phyloP scores from a whole-genome alignment of 2,888 invertebrate species.

The Ophioninae sp. region DNA sequence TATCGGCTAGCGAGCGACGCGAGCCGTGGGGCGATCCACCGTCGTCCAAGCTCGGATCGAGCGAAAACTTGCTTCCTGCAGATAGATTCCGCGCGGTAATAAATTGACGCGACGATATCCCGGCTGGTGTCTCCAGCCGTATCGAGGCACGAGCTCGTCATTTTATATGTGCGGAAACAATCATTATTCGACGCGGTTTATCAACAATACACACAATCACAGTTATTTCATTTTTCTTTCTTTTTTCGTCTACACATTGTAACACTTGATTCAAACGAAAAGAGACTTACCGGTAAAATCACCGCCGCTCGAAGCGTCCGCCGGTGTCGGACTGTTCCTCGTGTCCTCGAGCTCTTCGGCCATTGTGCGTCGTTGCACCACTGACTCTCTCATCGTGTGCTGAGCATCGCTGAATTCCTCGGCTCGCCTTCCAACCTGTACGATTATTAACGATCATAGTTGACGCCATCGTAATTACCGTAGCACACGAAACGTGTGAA shows the following conservation, averaged over 20 bases:
- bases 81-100: constrained; percentile 66
- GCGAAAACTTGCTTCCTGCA: constrained; percentile 85
- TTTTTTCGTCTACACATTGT: background rate
- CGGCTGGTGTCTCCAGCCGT: constrained; percentile 63
- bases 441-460: background rate
- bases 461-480: no score
- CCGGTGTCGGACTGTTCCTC: constrained; percentile 75
- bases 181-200: constrained; percentile 59
- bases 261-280: constrained; percentile 34
- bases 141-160: constrained; percentile 56
- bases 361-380: constrained; percentile 80
- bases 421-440: constrained; percentile 87
- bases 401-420: constrained; percentile 92
- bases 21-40: constrained; percentile 88
- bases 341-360: constrained; percentile 72
- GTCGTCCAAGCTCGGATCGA: constrained; percentile 86
- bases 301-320: constrained; percentile 75
- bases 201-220: constrained; percentile 7
- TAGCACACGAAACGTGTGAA: constrained; percentile 6
- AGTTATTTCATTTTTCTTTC: constrained; percentile 17
- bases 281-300: constrained; percentile 76
- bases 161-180: constrained; percentile 52
- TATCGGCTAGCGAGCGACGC: constrained; percentile 90
- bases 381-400: constrained; percentile 88
- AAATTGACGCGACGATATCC: constrained; percentile 63